Conservation (phyloP, 2,888 invertebrate species). For the Leucania comma region DNA sequence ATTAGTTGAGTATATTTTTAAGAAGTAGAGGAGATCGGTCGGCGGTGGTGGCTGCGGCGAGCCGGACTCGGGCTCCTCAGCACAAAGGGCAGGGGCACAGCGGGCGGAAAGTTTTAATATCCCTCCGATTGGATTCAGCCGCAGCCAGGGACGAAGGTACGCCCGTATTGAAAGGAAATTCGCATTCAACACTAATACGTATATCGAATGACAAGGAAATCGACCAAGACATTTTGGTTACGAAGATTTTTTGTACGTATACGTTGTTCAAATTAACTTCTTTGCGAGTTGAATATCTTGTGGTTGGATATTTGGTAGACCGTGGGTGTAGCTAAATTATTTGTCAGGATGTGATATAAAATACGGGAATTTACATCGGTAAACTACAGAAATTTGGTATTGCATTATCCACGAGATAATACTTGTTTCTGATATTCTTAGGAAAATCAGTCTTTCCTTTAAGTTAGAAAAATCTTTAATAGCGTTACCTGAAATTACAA, state of each 20-base stretch:
- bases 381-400: too few species aligned
- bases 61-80: constrained; percentile 71
- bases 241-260: constrained; percentile 23
- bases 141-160: constrained; percentile 80
- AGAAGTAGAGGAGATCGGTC: constrained; percentile 73
- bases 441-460: constrained; percentile 4
- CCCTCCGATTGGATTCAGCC: constrained; percentile 88
- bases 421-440: not conserved
- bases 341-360: constrained; percentile 2
- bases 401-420: not conserved
- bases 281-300: constrained; percentile 17
- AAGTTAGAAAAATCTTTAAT: not conserved
- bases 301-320: not conserved
- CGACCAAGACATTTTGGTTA: constrained; percentile 68
- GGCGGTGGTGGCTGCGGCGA: constrained; percentile 38
- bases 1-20: constrained; percentile 76
- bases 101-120: constrained; percentile 89
- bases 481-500: constrained; percentile 20
- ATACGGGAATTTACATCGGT: not conserved
- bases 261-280: constrained; percentile 43
- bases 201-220: constrained; percentile 82
- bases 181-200: constrained; percentile 83
- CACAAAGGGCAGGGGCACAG: constrained; percentile 81
- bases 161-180: constrained; percentile 79
- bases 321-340: not conserved